Evolutionary conservation across 2,888 invertebrate genomes (phyloP), one percentile per base, ranked within the genome.

Genomic region (Latheticus oryzae): DNA sequence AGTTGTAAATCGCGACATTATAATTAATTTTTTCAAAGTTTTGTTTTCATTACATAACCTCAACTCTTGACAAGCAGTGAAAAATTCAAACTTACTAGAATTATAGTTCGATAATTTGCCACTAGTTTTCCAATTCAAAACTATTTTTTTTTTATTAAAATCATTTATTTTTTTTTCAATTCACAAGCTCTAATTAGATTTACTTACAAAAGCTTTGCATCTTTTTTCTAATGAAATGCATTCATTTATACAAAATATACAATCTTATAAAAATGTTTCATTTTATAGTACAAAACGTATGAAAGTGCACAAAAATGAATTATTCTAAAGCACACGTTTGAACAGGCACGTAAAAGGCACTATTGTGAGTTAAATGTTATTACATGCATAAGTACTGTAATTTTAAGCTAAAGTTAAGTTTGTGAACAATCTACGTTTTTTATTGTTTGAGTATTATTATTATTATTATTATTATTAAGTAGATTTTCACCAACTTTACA

Each of bases 231-330:
- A 65, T 64, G 63, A 64, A 61, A 66, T 45, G 53, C 48, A 50
- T 38, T 61, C 48, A 60, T 73, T 74, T 76, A 71, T 77, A 77
- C 77, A 77, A 77, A 77, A 74, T 76, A 73, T 76, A 76, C 71
- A 71, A 61, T 60, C 52, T 57, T 60, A 38, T 48, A 26, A 28
- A 19, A 19, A 19, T 9, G 5, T 9, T 5, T 9, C 12, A 9
- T 12, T 60, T 55, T 63, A 61, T 62, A 61, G 42, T 40, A 42
- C 40, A 52, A 40, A 54, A 40, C 13, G 28, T 54, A 12, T 43
- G 50, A 59, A 52, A 28, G 59, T 62, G 64, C 59, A 55, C 35
- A 19, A 53, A 51, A 42, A 45, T 58, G 51, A 23, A 32, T 33
- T 52, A 42, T 52, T 42, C 52, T 30, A 12, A 19, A 33, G n/a